Evolutionary conservation across 2,888 invertebrate species (phyloP).

Genomic region (Marasmarcha lunaedactyla): DNA sequence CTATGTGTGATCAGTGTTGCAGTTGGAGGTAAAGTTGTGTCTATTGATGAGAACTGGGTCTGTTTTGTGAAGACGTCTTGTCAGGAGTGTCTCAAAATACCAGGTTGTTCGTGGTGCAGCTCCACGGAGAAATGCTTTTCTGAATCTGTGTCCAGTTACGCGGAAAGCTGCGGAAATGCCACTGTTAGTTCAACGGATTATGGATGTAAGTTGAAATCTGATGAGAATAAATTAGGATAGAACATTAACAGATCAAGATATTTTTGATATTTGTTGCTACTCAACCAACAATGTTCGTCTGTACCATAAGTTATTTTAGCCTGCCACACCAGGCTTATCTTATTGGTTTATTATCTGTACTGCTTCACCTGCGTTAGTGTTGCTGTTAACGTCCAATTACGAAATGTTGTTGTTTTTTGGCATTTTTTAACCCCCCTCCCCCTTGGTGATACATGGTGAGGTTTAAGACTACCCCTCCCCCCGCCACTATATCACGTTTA

Average conservation of each 20-base stretch:
- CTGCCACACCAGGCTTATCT: too few species aligned
- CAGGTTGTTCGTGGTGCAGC: conserved; percentile 55
- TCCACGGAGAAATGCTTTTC: conserved; percentile 44
- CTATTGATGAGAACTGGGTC: conserved; percentile 38
- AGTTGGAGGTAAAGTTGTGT: too few species aligned
- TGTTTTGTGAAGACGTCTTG: conserved; percentile 48
- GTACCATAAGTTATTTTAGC: neutral
- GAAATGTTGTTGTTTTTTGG: too few species aligned
- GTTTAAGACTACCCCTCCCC: too few species aligned
- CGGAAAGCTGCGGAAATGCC: conserved; percentile 33
- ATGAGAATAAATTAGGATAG: neutral
- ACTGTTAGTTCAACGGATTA: conserved; percentile 33
- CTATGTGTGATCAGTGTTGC: too few species aligned
- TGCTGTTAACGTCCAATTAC: too few species aligned
- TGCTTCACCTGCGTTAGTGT: too few species aligned
- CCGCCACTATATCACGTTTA: too few species aligned
- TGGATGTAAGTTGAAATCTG: conserved; percentile 28
- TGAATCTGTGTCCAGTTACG: conserved; percentile 20
- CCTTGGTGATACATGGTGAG: too few species aligned
- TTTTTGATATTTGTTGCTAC: neutral
- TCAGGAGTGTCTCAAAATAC: conserved; percentile 38
- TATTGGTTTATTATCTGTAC: too few species aligned
- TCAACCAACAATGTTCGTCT: neutral
- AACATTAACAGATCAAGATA: neutral
- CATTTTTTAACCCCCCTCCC: too few species aligned